These are phyloP conservation scores for Centropus unirufus DNA, from an alignment of 2,113 vertebrate species.

Conservation along the genomic window DNA sequence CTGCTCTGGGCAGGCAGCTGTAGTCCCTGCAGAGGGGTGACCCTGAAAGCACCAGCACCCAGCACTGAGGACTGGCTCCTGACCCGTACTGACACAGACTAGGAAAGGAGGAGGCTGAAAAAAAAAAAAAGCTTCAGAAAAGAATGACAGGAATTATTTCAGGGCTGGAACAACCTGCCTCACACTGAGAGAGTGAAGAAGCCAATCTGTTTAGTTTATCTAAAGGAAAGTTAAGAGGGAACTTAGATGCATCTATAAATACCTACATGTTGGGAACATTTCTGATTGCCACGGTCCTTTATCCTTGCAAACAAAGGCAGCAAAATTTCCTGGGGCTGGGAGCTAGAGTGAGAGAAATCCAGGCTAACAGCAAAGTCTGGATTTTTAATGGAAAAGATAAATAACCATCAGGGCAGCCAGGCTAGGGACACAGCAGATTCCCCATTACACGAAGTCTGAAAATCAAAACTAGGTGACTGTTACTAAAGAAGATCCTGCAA, in stretches of 20 bases:
- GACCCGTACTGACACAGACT: not conserved
- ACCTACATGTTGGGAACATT: conserved; percentile 49
- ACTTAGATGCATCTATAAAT: conserved; percentile 56
- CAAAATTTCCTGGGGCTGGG: conserved; percentile 15
- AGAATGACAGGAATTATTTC: conserved; percentile 50
- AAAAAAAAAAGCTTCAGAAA: not conserved
- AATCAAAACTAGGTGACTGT: not conserved
- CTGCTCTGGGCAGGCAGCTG: not conserved
- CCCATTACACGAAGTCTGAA: not conserved
- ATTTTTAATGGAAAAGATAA: conserved; percentile 7
- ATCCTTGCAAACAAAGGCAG: conserved; percentile 51
- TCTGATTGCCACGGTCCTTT: conserved; percentile 44
- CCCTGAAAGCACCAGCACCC: not conserved
- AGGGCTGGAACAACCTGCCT: conserved; percentile 59
- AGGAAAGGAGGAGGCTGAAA: not conserved
- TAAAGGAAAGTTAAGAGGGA: conserved; percentile 50
- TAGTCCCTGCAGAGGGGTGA: not conserved
- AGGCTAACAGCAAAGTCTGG: not conserved
- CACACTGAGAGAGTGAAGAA: conserved; percentile 3
- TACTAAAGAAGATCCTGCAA: not conserved
- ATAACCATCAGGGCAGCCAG: not conserved
- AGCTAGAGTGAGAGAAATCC: conserved; percentile 2
- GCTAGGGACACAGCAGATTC: not conserved
- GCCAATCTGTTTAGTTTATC: conserved; percentile 64
- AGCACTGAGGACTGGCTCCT: not conserved